Conservation (phyloP, 1,140 invertebrate genomes). For the Trichonephila inaurata region DNA sequence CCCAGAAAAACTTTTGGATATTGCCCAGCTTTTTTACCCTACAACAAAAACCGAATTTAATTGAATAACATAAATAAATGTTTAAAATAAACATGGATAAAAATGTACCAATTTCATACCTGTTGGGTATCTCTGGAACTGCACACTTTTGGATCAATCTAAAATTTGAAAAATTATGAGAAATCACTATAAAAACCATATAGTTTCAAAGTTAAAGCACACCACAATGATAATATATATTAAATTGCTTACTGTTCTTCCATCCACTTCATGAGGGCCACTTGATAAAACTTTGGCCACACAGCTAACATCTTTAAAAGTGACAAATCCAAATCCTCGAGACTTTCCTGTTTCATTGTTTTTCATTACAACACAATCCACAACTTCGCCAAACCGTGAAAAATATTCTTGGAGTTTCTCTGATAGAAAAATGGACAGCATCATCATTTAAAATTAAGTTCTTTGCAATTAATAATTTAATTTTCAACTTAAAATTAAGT, state of each 20-base stretch:
- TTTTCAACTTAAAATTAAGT: not conserved
- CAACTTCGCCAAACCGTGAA: constrained; percentile 96
- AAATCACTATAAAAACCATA: not conserved
- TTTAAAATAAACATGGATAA: not conserved
- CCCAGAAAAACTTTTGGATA: constrained; percentile 97
- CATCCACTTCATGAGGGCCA: constrained; percentile 95
- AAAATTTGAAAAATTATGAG: not conserved
- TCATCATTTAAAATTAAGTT: not conserved
- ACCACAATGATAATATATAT: not conserved
- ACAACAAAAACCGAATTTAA: constrained; percentile 14
- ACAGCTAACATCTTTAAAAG: constrained; percentile 95
- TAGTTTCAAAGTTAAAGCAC: not conserved
- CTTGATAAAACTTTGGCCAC: constrained; percentile 94
- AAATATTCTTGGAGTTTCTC: constrained; percentile 96
- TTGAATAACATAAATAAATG: not conserved
- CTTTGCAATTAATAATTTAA: not conserved
- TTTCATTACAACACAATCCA: constrained; percentile 99
- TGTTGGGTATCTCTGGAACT: constrained; percentile 95
- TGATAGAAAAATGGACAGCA: constrained; percentile 76
- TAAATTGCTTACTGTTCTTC: constrained; percentile 87
- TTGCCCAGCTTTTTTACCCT: constrained; percentile 86
- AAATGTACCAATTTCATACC: constrained; percentile 54
- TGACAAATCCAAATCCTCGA: constrained; percentile 97
- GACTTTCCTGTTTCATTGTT: constrained; percentile 97
- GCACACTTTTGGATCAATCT: constrained; percentile 97